Conservation (phyloP, 1,140 invertebrate species). For the Stratiolaelaps scimitus region DNA sequence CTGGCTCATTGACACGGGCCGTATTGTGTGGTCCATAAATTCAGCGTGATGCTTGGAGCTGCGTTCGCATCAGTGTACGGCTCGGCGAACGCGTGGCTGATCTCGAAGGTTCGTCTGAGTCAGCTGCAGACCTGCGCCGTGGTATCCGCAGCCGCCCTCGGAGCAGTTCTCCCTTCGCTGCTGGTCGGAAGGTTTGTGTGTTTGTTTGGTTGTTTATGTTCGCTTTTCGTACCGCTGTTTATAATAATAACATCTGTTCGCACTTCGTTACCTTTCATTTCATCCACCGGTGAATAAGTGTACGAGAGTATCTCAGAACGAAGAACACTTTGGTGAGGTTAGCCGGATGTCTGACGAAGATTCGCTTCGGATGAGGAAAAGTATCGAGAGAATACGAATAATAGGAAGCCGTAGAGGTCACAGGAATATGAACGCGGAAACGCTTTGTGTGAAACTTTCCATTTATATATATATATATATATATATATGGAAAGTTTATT, state of each 20-base stretch:
- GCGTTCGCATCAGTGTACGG: slow-evolving; percentile 19
- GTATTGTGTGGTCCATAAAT: neutral
- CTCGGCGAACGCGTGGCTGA: slow-evolving; percentile 20
- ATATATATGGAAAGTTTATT: too few relatives aligned
- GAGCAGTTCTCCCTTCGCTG: slow-evolving; percentile 9
- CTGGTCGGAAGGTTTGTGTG: slow-evolving; percentile 4
- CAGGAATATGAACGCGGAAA: too few relatives aligned
- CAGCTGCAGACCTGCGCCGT: slow-evolving; percentile 8
- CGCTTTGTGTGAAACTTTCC: too few relatives aligned
- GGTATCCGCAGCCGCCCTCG: slow-evolving; percentile 13
- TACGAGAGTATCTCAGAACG: too few relatives aligned
- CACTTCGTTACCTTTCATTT: neutral
- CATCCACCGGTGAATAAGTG: too few relatives aligned
- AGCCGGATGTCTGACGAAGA: too few relatives aligned
- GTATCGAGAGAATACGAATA: too few relatives aligned
- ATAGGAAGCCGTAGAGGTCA: too few relatives aligned
- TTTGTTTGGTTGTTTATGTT: neutral
- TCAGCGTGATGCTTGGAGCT: slow-evolving; percentile 16
- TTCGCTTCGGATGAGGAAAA: too few relatives aligned
- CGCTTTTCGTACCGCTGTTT: neutral
- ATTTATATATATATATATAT: too few relatives aligned
- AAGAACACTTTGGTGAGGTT: too few relatives aligned
- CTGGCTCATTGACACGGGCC: too few relatives aligned
- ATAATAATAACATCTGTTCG: neutral
- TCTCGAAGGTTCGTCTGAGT: slow-evolving; percentile 20